These are phyloP conservation scores for Tachypleus tridentatus DNA, from an alignment of 1,140 invertebrate species.

Conservation along the genomic window DNA sequence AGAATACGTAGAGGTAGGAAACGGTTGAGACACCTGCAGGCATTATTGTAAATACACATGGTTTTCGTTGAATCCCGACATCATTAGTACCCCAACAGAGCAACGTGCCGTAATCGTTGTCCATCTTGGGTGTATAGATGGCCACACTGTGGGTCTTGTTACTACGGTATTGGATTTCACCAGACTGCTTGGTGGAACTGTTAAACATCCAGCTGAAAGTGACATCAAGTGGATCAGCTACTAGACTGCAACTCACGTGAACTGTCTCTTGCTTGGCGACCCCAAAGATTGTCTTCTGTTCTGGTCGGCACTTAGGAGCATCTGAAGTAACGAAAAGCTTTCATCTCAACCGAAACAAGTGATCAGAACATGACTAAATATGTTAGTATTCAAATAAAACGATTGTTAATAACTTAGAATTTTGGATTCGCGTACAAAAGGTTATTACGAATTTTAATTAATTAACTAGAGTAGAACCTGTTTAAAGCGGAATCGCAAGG, in stretches of 20 bases:
- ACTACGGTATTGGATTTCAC: conserved; percentile 39
- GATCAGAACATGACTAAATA: too few species aligned
- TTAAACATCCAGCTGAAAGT: conserved; percentile 85
- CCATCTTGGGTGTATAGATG: conserved; percentile 46
- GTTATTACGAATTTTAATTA: too few species aligned
- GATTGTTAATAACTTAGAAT: too few species aligned
- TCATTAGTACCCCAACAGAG: conserved; percentile 23
- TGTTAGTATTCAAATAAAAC: too few species aligned
- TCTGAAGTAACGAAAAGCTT: conserved; percentile 39
- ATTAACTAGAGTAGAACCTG: too few species aligned
- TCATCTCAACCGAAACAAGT: too few species aligned
- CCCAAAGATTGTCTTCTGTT: conserved; percentile 67
- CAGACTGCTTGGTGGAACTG: conserved; percentile 73
- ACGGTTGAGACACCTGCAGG: conserved; percentile 16
- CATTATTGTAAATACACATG: conserved; percentile 25
- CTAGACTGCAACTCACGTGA: conserved; percentile 72
- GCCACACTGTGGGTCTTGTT: conserved; percentile 45
- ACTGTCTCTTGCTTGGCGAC: conserved; percentile 79
- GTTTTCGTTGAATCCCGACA: conserved; percentile 20
- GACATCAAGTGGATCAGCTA: conserved; percentile 66
- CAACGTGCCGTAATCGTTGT: conserved; percentile 54
- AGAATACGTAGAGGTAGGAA: too few species aligned
- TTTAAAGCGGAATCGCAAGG: too few species aligned
- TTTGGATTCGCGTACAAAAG: too few species aligned
- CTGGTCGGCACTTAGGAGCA: conserved; percentile 66